Conservation (phyloP, 2,113 vertebrate genomes). For the Trematocara stigmaticum region DNA sequence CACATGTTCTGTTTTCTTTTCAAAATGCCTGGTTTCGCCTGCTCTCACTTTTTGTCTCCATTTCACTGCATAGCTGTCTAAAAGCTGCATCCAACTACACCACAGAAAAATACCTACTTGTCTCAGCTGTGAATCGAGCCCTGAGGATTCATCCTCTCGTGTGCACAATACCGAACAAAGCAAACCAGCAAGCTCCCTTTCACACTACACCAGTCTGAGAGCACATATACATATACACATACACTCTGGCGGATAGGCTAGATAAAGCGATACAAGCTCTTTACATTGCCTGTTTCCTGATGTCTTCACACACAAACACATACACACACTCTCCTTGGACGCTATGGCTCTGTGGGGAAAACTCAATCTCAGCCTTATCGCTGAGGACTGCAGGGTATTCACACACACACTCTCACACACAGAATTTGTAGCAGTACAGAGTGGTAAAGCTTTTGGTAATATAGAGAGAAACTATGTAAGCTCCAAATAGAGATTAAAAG, state of each 20-base stretch:
- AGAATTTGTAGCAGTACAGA: slow-evolving; percentile 19
- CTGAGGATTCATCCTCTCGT: slow-evolving; percentile 46
- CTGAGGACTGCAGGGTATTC: slow-evolving; percentile 48
- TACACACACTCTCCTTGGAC: slow-evolving; percentile 26
- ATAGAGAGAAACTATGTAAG: slow-evolving; percentile 11
- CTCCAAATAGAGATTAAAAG: not conserved
- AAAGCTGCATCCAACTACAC: not conserved
- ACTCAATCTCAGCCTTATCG: slow-evolving; percentile 64
- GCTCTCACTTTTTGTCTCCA: not conserved
- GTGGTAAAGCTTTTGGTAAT: slow-evolving; percentile 8
- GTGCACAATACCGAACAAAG: slow-evolving; percentile 50
- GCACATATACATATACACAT: slow-evolving; percentile 59
- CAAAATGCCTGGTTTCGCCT: not conserved
- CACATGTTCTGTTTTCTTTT: not conserved
- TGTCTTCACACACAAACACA: slow-evolving; percentile 49
- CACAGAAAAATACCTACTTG: slow-evolving; percentile 22
- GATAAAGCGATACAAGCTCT: slow-evolving; percentile 58
- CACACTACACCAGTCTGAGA: slow-evolving; percentile 39
- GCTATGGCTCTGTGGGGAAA: slow-evolving; percentile 48
- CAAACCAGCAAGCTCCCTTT: slow-evolving; percentile 33
- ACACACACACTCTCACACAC: not conserved
- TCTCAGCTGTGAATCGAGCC: slow-evolving; percentile 45
- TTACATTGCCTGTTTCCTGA: slow-evolving; percentile 51
- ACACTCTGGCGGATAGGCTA: not conserved
- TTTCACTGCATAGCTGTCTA: not conserved